Percentiles rank a stretch among this genome's conserved stretches.
These are phyloP conservation scores for Notarius lentiginosus DNA, from an alignment of 2,113 vertebrate species.

Conservation along the genomic window DNA sequence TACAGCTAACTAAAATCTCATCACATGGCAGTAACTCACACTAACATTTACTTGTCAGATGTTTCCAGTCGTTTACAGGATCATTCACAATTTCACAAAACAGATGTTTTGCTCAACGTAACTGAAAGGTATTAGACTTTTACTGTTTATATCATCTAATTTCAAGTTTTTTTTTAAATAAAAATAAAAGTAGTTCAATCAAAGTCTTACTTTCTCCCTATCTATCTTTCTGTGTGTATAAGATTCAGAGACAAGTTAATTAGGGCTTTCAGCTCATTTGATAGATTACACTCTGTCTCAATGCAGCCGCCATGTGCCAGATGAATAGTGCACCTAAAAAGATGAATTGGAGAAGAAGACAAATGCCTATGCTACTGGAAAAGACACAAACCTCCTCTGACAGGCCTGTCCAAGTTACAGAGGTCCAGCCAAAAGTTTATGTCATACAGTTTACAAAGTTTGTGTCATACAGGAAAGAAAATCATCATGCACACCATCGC, in stretches of 20 bases:
- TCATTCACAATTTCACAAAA: conserved; percentile 15
- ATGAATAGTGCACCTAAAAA: conserved; percentile 32
- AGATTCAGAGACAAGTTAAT: conserved; percentile 53
- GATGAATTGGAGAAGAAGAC: conserved; percentile 17
- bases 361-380: conserved; percentile 12
- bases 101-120: conserved; percentile 3
- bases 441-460: background rate
- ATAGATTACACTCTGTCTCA: conserved; percentile 41
- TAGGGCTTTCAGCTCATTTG: conserved; percentile 61
- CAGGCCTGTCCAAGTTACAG: background rate
- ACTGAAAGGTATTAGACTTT: conserved; percentile 27
- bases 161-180: background rate
- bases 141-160: conserved; percentile 17
- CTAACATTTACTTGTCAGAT: conserved; percentile 34
- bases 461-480: background rate
- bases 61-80: conserved; percentile 30
- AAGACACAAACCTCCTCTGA: conserved; percentile 1
- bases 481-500: background rate
- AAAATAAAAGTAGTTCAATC: background rate
- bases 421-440: background rate
- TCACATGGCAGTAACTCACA: conserved; percentile 15
- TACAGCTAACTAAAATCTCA: conserved; percentile 20
- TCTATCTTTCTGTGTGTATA: conserved; percentile 30
- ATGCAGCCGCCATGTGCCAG: conserved; percentile 9
- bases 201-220: conserved; percentile 12